Percentiles rank a stretch among this genome's conserved stretches.
phyloP scores from a whole-genome alignment of 2,888 invertebrate species.

The Melanchra persicariae region DNA sequence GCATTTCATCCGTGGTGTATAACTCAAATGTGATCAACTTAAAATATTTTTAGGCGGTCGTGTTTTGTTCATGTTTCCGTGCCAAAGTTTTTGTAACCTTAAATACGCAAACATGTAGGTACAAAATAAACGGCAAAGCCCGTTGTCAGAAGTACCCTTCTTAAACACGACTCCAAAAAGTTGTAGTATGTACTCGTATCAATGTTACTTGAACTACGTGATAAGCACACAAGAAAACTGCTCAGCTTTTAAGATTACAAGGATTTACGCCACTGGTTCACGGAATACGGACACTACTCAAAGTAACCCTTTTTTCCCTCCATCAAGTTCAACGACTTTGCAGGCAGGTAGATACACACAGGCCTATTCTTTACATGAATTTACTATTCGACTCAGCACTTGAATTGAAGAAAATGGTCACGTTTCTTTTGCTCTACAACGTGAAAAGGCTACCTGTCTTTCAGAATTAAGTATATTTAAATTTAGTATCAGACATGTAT shows the following conservation, averaged over 20 bases:
- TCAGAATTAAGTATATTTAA: background rate
- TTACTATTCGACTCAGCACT: slow-evolving; percentile 14
- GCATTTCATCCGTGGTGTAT: no score
- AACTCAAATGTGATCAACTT: no score
- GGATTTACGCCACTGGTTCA: slow-evolving; percentile 43
- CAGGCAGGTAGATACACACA: slow-evolving; percentile 11
- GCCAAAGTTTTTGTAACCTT: background rate
- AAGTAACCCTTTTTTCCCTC: slow-evolving; percentile 42
- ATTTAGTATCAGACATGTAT: no score
- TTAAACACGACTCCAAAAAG: background rate
- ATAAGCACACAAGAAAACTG: slow-evolving; percentile 40
- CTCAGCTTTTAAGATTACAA: slow-evolving; percentile 45
- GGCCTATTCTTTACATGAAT: slow-evolving; percentile 21
- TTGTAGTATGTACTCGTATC: slow-evolving; percentile 12
- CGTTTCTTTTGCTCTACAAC: slow-evolving; percentile 1
- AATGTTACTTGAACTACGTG: slow-evolving; percentile 34
- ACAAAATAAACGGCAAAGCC: background rate
- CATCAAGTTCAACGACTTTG: slow-evolving; percentile 30
- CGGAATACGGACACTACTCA: slow-evolving; percentile 29
- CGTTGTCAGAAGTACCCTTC: background rate
- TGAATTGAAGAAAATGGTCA: slow-evolving; percentile 28
- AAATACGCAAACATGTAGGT: background rate
- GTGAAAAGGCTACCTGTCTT: background rate
- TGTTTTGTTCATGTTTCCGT: no score
- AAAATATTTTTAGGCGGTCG: no score